Evolutionary conservation across 2,797 vertebrate species (phyloP), one percentile per base, ranked within the genome.

Genomic region (Tapirus indicus): DNA sequence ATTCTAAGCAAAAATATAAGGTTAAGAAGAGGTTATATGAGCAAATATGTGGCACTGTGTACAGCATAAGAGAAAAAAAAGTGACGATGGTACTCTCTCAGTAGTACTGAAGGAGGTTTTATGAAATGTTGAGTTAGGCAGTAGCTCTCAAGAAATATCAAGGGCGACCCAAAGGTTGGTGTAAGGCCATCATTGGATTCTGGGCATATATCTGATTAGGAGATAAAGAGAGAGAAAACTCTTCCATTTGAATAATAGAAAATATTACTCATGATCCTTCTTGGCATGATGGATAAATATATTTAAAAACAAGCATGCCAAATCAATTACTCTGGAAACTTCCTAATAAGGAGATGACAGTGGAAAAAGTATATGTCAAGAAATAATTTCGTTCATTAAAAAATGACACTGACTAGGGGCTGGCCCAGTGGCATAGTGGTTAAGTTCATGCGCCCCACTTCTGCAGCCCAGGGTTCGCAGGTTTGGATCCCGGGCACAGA

Each of bases 221-320:
- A 49, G 54, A 91, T 12, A 60, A n/a, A 49, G 58, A 85, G 27
- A 71, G 62, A 5, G 1, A 32, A 79, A 88, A 56, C n/a, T 84
- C 32, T 87, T 91, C 56, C 21, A 60, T 49, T 87, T 84, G 7
- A 87, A 74, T 88, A 91, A 47, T n/a, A 93, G 9, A 38, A 9
- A 41, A 8, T 35, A 84, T 74, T 77, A 87, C 17, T 27, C 35
- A 41, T 47, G 8, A 83, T 52, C 13, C 4, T 52, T 77, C 80
- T 90, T 80, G 56, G 44, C 25, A n/a, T 77, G 68, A 95, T 72
- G 71, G 77, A 68, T 21, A 74, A 71, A 54, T 71, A 2, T 56
- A 82, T 95, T 98, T 93, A 71, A 95, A 94, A 96, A 7, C 0
- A 13, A 72, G 2, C 9, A 64, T 66, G 7, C 96, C 91, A 94